phyloP scores from a whole-genome alignment of 2,888 invertebrate genomes.

The Urechis unicinctus region DNA sequence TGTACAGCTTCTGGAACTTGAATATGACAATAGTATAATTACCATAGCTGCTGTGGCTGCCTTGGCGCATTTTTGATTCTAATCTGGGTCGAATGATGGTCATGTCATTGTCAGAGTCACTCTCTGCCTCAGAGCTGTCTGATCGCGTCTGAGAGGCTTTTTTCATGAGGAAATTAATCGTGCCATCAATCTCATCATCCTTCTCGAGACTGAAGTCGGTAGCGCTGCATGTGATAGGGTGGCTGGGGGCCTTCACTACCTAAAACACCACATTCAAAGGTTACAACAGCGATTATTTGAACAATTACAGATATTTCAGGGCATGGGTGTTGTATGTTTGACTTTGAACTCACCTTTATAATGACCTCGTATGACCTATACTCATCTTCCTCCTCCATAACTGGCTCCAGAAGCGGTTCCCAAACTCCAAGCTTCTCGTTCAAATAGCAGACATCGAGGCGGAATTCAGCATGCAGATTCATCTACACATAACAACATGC shows the following conservation, averaged over 20 bases:
- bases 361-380: conserved; percentile 69
- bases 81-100: conserved; percentile 38
- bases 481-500: conserved; percentile 34
- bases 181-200: conserved; percentile 39
- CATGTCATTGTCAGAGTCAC: conserved; percentile 45
- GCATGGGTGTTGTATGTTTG: background rate
- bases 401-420: conserved; percentile 53
- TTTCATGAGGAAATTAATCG: conserved; percentile 35
- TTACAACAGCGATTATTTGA: too few species aligned
- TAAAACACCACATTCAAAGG: conserved; percentile 21
- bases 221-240: conserved; percentile 32
- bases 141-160: conserved; percentile 29
- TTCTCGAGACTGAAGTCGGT: conserved; percentile 9
- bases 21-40: too few species aligned
- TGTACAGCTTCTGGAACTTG: too few species aligned
- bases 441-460: conserved; percentile 47
- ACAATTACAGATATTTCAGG: too few species aligned
- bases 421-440: conserved; percentile 44
- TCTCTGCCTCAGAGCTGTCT: conserved; percentile 46
- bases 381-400: conserved; percentile 59
- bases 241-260: conserved; percentile 39
- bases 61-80: conserved; percentile 25
- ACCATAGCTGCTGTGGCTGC: conserved; percentile 44
- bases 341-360: conserved; percentile 53
- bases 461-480: conserved; percentile 52